Conservation (phyloP, 2,797 vertebrate species). For the Morus bassanus region DNA sequence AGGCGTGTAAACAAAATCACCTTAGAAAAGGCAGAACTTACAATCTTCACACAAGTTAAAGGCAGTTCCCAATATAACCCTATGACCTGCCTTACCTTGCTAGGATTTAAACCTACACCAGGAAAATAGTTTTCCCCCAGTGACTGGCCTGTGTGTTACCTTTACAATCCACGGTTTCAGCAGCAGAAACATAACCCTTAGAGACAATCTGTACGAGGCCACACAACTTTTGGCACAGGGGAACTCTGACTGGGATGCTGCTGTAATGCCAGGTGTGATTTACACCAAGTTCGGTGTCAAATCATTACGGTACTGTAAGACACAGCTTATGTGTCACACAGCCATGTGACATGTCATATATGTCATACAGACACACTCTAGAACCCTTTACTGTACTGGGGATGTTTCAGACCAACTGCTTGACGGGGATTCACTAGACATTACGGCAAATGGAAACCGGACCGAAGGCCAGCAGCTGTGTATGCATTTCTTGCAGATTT, state of each 20-base stretch:
- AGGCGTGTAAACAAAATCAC: neutral
- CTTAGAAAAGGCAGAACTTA: neutral
- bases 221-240: accelerated
- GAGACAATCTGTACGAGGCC: neutral
- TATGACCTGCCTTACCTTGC: neutral
- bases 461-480: accelerated
- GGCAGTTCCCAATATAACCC: neutral
- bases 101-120: neutral
- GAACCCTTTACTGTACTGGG: neutral
- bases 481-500: accelerated
- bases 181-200: neutral
- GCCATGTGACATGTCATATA: too few species aligned
- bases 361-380: too few species aligned
- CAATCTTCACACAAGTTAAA: neutral
- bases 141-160: accelerated
- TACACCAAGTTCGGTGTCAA: too few species aligned
- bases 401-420: neutral
- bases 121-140: neutral
- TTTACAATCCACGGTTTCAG: neutral
- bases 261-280: neutral
- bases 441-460: accelerated
- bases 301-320: accelerated
- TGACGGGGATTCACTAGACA: too few species aligned
- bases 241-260: neutral
- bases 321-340: too few species aligned